phyloP scores from a whole-genome alignment of 2,888 invertebrate species.

The Byasa hedistus region DNA sequence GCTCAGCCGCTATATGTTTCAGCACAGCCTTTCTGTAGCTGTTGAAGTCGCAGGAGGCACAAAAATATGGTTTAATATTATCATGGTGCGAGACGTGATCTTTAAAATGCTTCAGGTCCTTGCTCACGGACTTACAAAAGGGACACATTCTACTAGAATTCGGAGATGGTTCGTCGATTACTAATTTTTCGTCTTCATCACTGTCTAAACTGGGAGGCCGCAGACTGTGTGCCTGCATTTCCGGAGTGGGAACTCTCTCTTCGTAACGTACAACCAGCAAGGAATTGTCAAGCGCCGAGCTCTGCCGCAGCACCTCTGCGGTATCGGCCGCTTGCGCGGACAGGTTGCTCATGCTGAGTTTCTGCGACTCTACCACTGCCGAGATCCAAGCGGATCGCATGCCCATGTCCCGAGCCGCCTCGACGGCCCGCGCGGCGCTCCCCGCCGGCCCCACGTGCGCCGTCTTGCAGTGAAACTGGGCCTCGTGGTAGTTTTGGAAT shows the following conservation, averaged over 20 bases:
- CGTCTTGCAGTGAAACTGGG: slow-evolving; percentile 64
- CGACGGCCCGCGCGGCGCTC: slow-evolving; percentile 51
- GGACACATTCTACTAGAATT: slow-evolving; percentile 45
- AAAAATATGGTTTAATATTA: slow-evolving; percentile 64
- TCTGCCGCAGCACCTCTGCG: not conserved
- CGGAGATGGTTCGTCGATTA: slow-evolving; percentile 49
- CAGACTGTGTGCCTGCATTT: slow-evolving; percentile 35
- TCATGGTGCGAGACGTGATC: slow-evolving; percentile 72
- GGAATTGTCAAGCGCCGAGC: slow-evolving; percentile 50
- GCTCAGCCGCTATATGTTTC: slow-evolving; percentile 52
- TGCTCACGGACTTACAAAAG: slow-evolving; percentile 48
- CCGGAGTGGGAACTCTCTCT: slow-evolving; percentile 51
- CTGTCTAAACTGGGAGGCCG: slow-evolving; percentile 33
- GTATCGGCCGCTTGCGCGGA: not conserved
- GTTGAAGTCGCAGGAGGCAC: slow-evolving; percentile 59
- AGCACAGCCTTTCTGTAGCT: slow-evolving; percentile 47
- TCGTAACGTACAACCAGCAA: slow-evolving; percentile 64
- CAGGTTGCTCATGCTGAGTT: slow-evolving; percentile 39
- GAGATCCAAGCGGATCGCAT: slow-evolving; percentile 56
- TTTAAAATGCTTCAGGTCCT: slow-evolving; percentile 42
- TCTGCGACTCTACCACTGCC: slow-evolving; percentile 49
- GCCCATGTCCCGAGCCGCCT: slow-evolving; percentile 50
- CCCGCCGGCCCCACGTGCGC: slow-evolving; percentile 46
- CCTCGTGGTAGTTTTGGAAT: slow-evolving; percentile 66
- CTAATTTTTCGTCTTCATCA: slow-evolving; percentile 53